Conservation (phyloP, 1,140 invertebrate species). For the Lycorma delicatula region DNA sequence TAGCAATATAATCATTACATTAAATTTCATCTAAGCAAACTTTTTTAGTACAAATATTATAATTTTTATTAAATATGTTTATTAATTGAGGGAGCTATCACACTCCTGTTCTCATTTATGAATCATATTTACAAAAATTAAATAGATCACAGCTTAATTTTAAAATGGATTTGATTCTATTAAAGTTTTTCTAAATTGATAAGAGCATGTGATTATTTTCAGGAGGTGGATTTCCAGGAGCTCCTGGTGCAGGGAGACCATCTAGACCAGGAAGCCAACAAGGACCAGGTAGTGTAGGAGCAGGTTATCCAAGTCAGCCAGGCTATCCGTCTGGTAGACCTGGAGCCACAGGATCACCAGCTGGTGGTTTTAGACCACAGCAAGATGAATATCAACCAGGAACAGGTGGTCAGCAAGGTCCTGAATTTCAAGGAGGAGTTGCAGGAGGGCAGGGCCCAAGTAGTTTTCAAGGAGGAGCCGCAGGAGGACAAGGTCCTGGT, state of each 20-base stretch:
- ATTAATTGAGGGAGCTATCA: too few relatives aligned
- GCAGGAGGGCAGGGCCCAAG: slow-evolving; percentile 27
- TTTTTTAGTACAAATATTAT: too few relatives aligned
- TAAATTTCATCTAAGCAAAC: too few relatives aligned
- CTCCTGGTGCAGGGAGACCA: background rate
- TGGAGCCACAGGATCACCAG: slow-evolving; percentile 12
- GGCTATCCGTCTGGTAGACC: background rate
- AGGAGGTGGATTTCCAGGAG: slow-evolving; percentile 7
- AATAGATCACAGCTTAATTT: too few relatives aligned
- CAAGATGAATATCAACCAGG: slow-evolving; percentile 12
- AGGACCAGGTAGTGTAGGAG: slow-evolving; percentile 8
- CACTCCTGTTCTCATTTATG: too few relatives aligned
- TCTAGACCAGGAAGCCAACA: background rate
- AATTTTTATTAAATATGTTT: too few relatives aligned
- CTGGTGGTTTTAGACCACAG: background rate
- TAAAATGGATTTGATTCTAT: too few relatives aligned
- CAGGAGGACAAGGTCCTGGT: slow-evolving; percentile 24
- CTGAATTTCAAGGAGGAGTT: slow-evolving; percentile 24
- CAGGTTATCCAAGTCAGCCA: background rate
- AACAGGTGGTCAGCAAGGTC: slow-evolving; percentile 15
- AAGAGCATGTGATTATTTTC: too few relatives aligned
- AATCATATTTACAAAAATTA: too few relatives aligned
- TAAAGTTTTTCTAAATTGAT: too few relatives aligned
- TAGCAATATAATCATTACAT: too few relatives aligned
- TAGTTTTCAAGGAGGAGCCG: slow-evolving; percentile 25